Evolutionary conservation across 2,888 invertebrate genomes (phyloP).

Genomic region (Cephus spinipes): DNA sequence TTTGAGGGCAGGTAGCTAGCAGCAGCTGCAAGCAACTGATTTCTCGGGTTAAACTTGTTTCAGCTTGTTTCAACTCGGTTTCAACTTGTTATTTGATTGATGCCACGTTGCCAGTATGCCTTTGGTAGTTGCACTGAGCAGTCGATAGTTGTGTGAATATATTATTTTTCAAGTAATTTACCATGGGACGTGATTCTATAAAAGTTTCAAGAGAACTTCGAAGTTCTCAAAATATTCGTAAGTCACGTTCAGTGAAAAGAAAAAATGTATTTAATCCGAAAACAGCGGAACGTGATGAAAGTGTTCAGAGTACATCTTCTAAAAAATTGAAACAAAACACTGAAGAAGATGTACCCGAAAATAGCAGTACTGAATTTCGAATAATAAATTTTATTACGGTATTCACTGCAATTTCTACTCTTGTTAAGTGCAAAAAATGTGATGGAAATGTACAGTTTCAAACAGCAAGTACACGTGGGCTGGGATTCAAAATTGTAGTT

Average conservation of each 20-base stretch:
- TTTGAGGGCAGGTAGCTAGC: neutral
- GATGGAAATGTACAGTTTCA: conserved; percentile 13
- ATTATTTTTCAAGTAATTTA: neutral
- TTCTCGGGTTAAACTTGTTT: neutral
- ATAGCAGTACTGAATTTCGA: conserved; percentile 11
- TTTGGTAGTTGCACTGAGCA: neutral
- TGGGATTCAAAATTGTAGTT: conserved; percentile 15
- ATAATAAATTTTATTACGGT: conserved; percentile 15
- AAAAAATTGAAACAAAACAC: conserved; percentile 15
- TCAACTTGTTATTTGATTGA: no score
- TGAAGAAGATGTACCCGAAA: conserved; percentile 15
- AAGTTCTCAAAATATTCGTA: neutral
- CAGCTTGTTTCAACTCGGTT: no score
- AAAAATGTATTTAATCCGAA: conserved; percentile 2
- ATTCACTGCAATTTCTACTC: conserved; percentile 14
- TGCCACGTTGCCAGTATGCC: neutral
- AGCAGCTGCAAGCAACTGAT: neutral
- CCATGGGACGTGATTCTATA: neutral
- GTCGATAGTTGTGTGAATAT: neutral
- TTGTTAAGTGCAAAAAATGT: conserved; percentile 20
- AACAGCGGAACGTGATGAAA: neutral
- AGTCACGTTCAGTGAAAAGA: neutral
- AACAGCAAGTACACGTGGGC: conserved; percentile 18
- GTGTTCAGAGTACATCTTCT: conserved; percentile 20
- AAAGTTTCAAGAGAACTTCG: neutral